Evolutionary conservation across 1,140 invertebrate genomes (phyloP).

Genomic region (Drosophila dunni): DNA sequence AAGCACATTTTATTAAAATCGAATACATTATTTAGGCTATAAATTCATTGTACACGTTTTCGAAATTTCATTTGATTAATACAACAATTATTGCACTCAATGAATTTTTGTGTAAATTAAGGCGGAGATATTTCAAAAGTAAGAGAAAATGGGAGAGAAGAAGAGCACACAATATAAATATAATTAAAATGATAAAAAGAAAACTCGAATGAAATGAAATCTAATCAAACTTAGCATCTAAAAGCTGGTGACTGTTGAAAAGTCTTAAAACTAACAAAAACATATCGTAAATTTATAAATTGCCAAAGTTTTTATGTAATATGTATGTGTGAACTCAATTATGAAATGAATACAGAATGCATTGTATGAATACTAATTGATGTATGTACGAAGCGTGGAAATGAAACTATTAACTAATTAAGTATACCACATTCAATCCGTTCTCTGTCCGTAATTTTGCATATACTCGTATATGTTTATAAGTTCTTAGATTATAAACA

Average conservation of each 20-base stretch:
- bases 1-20: constrained; percentile 12
- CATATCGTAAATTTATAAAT: constrained; percentile 83
- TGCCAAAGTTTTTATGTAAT: constrained; percentile 79
- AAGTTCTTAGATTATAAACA: constrained; percentile 18
- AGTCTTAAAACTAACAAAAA: constrained; percentile 83
- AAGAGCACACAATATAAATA: constrained; percentile 54
- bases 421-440: constrained; percentile 29
- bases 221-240: constrained; percentile 71
- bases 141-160: constrained; percentile 37
- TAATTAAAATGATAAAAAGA: constrained; percentile 6
- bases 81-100: constrained; percentile 28
- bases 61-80: constrained; percentile 25
- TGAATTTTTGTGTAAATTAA: constrained; percentile 26
- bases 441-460: constrained; percentile 41
- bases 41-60: constrained; percentile 15
- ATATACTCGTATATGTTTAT: constrained; percentile 20
- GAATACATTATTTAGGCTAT: constrained; percentile 26
- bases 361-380: constrained; percentile 12
- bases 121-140: background rate
- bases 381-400: constrained; percentile 21
- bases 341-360: constrained; percentile 8
- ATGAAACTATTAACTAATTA: constrained; percentile 25
- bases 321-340: constrained; percentile 52
- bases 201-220: constrained; percentile 39
- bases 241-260: constrained; percentile 77